Base-by-base conservation (phyloP, 1,140 invertebrate genomes). In the Vanessa atalanta region DNA sequence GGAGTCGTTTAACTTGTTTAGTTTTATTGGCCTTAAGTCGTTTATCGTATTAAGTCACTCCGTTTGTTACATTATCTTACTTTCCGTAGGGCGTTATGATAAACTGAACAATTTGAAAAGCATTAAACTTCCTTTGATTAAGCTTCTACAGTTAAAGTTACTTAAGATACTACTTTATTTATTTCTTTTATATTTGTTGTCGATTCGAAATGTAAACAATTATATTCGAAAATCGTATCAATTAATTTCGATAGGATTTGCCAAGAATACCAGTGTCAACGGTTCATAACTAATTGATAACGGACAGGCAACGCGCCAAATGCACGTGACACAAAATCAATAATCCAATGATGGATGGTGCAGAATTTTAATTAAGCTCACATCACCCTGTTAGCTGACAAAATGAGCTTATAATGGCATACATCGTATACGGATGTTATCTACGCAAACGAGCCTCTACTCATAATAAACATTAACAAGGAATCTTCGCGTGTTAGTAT, bases 251-350 rank as follows among this genome's bases (percentile, higher is more conserved):
- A 64, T 67, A 48, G 70, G 69, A 72, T 80, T 77, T 77, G 76
- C 78, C 76, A 81, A 79, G 78, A 74, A 79, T 76, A 76, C 78
- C 72, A 75, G 69, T 80, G 79, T 88, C 83, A 82, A 72, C 78
- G 66, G 78, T 71, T 83, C 80, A 78, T 71, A 79, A 80, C 79
- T 85, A 89, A 89, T 90, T 88, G 86, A 88, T 88, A 89, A 84
- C 86, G 82, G 83, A 84, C 78, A 80, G 80, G 71, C 81, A 77
- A 77, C 74, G 73, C 79, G 79, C 84, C 82, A 84, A 84, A 83
- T 89, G 89, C 82, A 82, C 75, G 71, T 80, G 88, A 89, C 89
- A 88, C 79, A 89, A 91, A 91, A 91, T 88, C 88, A 91, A 91
- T 91, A 91, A 79, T 70, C 79, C 79, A 72, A 82, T 91, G 89